Conservation (phyloP, 1,140 invertebrate genomes). For the Adoxophyes honmai region DNA sequence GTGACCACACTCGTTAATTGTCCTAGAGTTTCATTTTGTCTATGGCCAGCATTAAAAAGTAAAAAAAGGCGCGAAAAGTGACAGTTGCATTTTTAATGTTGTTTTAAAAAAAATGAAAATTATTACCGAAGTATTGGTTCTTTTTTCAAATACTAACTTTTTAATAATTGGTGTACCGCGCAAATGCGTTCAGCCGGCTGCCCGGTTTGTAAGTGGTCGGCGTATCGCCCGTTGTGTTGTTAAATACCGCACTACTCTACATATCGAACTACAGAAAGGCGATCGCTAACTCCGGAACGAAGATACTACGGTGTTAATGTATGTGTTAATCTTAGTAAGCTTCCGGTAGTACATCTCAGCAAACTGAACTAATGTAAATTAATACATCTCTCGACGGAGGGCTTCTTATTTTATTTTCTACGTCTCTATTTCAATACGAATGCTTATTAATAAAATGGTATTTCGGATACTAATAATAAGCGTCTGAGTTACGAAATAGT, state of each 20-base stretch:
- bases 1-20: slow-evolving; percentile 47
- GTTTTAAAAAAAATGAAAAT: too few relatives aligned
- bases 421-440: too few relatives aligned
- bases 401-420: too few relatives aligned
- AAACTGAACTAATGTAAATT: too few relatives aligned
- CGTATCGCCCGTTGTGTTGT: slow-evolving; percentile 50
- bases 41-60: slow-evolving; percentile 3
- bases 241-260: slow-evolving; percentile 70
- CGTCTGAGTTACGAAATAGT: too few relatives aligned
- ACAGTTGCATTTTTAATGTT: slow-evolving; percentile 11
- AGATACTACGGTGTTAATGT: slow-evolving; percentile 14
- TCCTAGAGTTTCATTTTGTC: slow-evolving; percentile 12
- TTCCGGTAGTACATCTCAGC: too few relatives aligned
- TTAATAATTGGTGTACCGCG: slow-evolving; percentile 21
- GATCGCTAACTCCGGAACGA: slow-evolving; percentile 16
- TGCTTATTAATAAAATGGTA: too few relatives aligned
- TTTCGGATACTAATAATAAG: too few relatives aligned
- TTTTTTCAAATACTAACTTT: slow-evolving; percentile 24
- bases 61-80: slow-evolving; percentile 21
- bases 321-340: background rate
- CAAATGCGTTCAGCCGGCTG: slow-evolving; percentile 49
- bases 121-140: slow-evolving; percentile 35
- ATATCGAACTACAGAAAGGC: slow-evolving; percentile 45
- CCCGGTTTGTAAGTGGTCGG: slow-evolving; percentile 58
- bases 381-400: too few relatives aligned